Evolutionary conservation across 2,113 vertebrate species (phyloP), one percentile per base, ranked within the genome.

Genomic region (Pedionomus torquatus): DNA sequence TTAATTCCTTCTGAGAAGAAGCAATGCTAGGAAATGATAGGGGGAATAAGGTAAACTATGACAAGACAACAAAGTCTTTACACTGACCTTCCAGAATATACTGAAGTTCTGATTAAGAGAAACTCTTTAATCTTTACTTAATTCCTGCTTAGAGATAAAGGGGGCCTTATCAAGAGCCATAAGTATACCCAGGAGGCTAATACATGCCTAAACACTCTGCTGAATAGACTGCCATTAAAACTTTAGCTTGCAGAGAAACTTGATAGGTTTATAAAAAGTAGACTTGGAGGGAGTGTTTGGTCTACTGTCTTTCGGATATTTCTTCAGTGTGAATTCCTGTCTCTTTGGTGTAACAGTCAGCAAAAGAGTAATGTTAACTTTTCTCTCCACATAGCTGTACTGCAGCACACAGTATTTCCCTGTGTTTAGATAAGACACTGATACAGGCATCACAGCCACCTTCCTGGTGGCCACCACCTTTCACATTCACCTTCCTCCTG

Each of bases 81-180:
- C 15, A 57, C 15, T 79, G 65, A 63, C 28, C 26, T 92, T 93
- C 41, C 49, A 83, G 61, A 93, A 79, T 57, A 49, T 58, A 49
- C 35, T 63, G 51, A 94, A 76, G 30, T 81, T 89, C 72, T 90
- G 90, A 87, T 85, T 91, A 81, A 92, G 54, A 79, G 49, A 87
- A 95, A 63, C 28, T 65, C 57, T 95, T 83, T 79, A 65, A 93
- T 61, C 41, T 89, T 81, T 83, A 64, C 65, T 92, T 94, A 93
- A 95, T 90, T 92, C 69, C 70, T 84, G 28, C 35, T 87, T 84
- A 84, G 54, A 91, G 69, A 97, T 87, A 92, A 95, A 93, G 74
- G 31, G 31, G 28, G 17, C 37, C 52, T 95, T 93, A 93, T 89
- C 89, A 69, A 46, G 83, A 94, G 37, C 24, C 6, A 0, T 85